Conservation (phyloP, 2,113 vertebrate species). For the Forbesichthys papilliferus region DNA sequence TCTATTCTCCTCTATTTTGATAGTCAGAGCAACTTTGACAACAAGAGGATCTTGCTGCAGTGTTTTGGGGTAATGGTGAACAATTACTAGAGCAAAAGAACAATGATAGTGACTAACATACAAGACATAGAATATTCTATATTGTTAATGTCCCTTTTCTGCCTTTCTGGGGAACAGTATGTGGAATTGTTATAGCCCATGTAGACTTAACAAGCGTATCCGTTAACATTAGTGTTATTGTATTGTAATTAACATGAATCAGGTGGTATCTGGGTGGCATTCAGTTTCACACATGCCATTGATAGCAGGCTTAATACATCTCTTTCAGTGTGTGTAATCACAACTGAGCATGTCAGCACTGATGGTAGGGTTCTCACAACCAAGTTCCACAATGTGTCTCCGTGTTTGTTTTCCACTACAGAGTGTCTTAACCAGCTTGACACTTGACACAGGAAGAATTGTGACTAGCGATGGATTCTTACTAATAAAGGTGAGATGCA, state of each 20-base stretch:
- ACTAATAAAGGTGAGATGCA: conserved; percentile 70
- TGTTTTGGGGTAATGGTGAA: conserved; percentile 76
- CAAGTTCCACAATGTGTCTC: conserved; percentile 8
- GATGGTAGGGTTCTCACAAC: conserved; percentile 15
- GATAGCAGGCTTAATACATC: conserved; percentile 44
- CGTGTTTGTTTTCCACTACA: conserved; percentile 39
- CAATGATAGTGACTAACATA: no score
- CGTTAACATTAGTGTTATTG: conserved; percentile 33
- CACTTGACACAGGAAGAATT: conserved; percentile 61
- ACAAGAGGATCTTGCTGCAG: conserved; percentile 77
- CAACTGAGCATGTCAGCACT: conserved; percentile 27
- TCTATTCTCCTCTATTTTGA: conserved; percentile 62
- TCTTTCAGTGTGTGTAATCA: conserved; percentile 49
- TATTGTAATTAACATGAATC: conserved; percentile 38
- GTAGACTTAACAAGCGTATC: conserved; percentile 41
- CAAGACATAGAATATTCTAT: no score
- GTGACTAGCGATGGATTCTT: conserved; percentile 44
- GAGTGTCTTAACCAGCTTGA: conserved; percentile 72
- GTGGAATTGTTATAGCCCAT: conserved; percentile 13
- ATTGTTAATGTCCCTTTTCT: no score
- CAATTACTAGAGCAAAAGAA: background rate
- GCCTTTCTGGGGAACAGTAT: conserved; percentile 16
- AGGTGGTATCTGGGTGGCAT: conserved; percentile 35
- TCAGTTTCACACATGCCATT: conserved; percentile 48
- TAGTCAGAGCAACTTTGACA: conserved; percentile 57